Evolutionary conservation across 2,113 vertebrate genomes (phyloP).

Genomic region (Strix aluco): DNA sequence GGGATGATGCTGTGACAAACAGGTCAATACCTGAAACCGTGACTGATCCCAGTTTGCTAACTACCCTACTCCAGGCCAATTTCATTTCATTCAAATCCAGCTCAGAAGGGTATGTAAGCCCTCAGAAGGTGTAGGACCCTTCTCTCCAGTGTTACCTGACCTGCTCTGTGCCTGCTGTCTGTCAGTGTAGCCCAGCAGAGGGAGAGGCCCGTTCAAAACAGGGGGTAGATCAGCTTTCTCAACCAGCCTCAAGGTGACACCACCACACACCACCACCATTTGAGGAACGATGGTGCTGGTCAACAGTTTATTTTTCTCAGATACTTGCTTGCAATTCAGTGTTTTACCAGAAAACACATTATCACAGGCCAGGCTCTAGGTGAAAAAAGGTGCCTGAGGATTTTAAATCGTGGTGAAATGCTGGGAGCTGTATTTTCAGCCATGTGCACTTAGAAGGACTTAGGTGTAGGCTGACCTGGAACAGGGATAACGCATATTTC

Average conservation of each 20-base stretch:
- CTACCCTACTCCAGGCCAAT: neutral
- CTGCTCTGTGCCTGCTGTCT: neutral
- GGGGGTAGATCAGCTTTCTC: fast-evolving
- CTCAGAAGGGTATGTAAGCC: neutral
- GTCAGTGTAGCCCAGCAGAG: neutral
- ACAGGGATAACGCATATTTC: neutral
- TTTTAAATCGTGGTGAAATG: neutral
- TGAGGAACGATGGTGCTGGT: neutral
- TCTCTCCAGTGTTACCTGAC: neutral
- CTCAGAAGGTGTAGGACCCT: neutral
- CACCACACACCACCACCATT: too few relatives aligned
- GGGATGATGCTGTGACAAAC: neutral
- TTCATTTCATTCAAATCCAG: neutral
- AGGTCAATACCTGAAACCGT: neutral
- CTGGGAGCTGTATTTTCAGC: neutral
- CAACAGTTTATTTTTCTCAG: neutral
- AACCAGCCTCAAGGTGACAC: neutral
- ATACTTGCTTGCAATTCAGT: neutral
- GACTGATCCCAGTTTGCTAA: neutral
- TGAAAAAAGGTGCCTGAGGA: neutral
- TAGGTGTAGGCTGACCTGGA: neutral
- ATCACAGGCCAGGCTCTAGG: neutral
- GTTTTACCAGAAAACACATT: neutral
- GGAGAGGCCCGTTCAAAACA: neutral
- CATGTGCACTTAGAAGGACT: neutral